Evolutionary conservation across 2,113 vertebrate species (phyloP), one percentile per base, ranked within the genome.

Genomic region (Heterochromis multidens): DNA sequence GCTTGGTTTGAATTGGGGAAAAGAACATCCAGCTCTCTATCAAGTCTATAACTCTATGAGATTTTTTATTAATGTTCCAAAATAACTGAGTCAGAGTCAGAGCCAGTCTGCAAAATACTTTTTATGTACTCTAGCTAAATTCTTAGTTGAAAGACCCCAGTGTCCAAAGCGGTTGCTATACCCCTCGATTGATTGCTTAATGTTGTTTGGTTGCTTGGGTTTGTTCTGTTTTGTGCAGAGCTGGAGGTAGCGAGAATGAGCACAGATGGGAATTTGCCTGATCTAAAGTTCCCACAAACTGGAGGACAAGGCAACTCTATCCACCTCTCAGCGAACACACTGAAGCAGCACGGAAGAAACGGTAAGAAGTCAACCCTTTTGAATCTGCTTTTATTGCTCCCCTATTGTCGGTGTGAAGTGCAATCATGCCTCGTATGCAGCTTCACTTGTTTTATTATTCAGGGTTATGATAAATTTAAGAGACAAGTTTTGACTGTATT

Each of bases 181-280:
- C 25, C 33, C n/a, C 12, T 52, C 4, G 23, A 82, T 80, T 37
- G 43, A 81, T 72, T 33, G 19, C 4, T 70, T 31, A 83, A 85
- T 49, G 43, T 72, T 56, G 11, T 74, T 74, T 74, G 19, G n/a
- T 60, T 52, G 5, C 12, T 14, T 33, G 27, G 17, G 29, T 74
- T 46, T 81, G 2, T 61, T 37, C 1, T 76, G 27, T 83, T 4
- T 88, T 87, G 37, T 89, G 88, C 95, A 99, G 99, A 99, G 92
- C 92, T 99, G 91, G 98, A 99, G 95, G 98, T 99, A 86, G 98
- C 98, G 0, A 96, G 98, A 83, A 96, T 99, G 83, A 99, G 98
- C 94, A 99, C 99, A 7, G 99, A 99, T 83, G 98, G 98, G 76
- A 98, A 97, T 89, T 96, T 99, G 81, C 97, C 98, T 31, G 98